Evolutionary conservation across 2,888 invertebrate genomes (phyloP).

Genomic region (Oscheius myriophilus): DNA sequence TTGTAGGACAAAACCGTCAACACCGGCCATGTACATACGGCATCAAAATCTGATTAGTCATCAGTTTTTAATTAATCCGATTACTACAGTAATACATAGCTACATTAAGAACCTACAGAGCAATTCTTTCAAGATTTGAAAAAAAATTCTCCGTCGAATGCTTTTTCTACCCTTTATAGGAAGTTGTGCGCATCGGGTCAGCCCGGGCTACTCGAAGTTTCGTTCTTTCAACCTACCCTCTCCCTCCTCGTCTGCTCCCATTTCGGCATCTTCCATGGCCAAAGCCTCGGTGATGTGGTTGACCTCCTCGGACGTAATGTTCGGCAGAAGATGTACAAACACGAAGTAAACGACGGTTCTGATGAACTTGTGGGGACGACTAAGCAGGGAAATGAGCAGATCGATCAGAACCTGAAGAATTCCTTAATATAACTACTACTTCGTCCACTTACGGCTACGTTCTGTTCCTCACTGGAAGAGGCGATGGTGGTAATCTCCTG

Average conservation of each 20-base stretch:
- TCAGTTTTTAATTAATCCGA: too few species aligned
- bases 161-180: too few species aligned
- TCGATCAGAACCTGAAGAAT: constrained; percentile 46
- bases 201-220: too few species aligned
- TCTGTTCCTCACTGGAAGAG: constrained; percentile 8
- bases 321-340: constrained; percentile 41
- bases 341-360: constrained; percentile 42
- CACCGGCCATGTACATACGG: too few species aligned
- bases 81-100: too few species aligned
- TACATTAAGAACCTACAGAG: too few species aligned
- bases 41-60: too few species aligned
- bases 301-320: constrained; percentile 36
- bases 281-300: constrained; percentile 50
- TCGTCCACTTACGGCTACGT: constrained; percentile 24
- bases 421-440: not conserved
- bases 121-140: too few species aligned
- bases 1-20: too few species aligned
- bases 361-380: constrained; percentile 42
- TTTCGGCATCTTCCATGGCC: constrained; percentile 41
- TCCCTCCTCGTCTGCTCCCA: constrained; percentile 38
- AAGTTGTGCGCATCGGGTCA: too few species aligned
- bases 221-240: constrained; percentile 1
- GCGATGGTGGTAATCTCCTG: constrained; percentile 43
- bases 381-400: constrained; percentile 49
- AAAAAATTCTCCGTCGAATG: too few species aligned